These are phyloP conservation scores for Gnathonemus longibarbis DNA, from an alignment of 2,113 vertebrate genomes.

Conservation along the genomic window DNA sequence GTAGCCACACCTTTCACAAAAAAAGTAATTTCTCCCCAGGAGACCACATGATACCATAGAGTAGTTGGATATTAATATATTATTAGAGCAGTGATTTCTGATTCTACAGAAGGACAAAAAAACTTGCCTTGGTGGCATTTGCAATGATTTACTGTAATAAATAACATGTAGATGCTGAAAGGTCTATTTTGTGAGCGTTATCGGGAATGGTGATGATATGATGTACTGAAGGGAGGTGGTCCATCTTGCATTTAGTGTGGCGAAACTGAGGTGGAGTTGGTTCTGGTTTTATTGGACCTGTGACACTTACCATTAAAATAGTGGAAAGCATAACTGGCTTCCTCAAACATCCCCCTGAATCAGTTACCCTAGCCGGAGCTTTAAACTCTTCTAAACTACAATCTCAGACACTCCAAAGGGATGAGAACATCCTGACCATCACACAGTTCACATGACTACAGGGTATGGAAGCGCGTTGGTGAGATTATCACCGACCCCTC, in stretches of 20 bases:
- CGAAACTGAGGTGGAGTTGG: background rate
- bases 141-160: background rate
- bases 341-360: background rate
- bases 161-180: background rate
- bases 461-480: background rate
- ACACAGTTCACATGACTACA: background rate
- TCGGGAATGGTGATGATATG: background rate
- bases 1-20: background rate
- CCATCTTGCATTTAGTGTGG: background rate
- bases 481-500: background rate
- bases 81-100: background rate
- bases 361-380: background rate
- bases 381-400: background rate
- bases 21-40: background rate
- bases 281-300: too few relatives aligned
- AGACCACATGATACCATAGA: background rate
- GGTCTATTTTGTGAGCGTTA: background rate
- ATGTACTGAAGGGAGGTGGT: background rate
- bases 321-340: background rate
- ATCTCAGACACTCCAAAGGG: background rate
- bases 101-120: background rate
- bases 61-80: background rate
- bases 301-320: background rate
- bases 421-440: background rate
- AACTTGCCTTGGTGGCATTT: background rate